A percentile compares a stretch with the other conserved stretches of the same genome.
These are phyloP conservation scores for Bugula neritina DNA, from an alignment of 2,888 invertebrate genomes.

Conservation along the genomic window DNA sequence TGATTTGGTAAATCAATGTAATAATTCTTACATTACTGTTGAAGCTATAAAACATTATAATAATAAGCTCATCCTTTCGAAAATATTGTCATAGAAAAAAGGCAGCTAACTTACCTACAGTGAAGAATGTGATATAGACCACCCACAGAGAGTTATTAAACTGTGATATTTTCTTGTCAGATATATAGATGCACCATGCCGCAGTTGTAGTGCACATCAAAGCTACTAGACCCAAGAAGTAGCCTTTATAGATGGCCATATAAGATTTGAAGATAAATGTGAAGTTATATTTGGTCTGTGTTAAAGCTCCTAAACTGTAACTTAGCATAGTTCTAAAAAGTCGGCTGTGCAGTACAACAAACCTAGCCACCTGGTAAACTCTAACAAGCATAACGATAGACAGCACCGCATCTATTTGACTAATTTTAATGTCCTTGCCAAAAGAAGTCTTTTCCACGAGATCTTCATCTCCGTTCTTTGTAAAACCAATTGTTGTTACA, in stretches of 20 bases:
- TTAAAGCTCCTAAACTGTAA: slow-evolving; percentile 23
- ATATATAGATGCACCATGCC: slow-evolving; percentile 24
- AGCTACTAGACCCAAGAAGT: slow-evolving; percentile 2
- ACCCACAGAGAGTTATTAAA: slow-evolving; percentile 9
- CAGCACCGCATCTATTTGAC: background rate
- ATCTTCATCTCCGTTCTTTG: background rate
- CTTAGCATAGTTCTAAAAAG: slow-evolving; percentile 26
- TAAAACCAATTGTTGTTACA: background rate
- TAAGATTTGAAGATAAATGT: slow-evolving; percentile 23
- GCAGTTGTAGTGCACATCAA: background rate
- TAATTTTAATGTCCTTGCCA: background rate
- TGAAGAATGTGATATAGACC: slow-evolving; percentile 22
- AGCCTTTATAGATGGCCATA: slow-evolving; percentile 25
- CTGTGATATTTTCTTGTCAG: background rate
- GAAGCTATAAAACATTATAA: too few relatives aligned
- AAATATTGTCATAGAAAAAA: too few relatives aligned
- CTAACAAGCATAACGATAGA: slow-evolving; percentile 11
- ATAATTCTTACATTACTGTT: too few relatives aligned
- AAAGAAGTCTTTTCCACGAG: background rate
- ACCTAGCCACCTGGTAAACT: slow-evolving; percentile 18
- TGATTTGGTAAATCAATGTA: too few relatives aligned
- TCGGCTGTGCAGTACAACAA: slow-evolving; percentile 14
- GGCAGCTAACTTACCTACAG: background rate
- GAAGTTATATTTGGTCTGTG: slow-evolving; percentile 24
- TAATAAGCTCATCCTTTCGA: too few relatives aligned